phyloP scores from a whole-genome alignment of 2,113 vertebrate genomes.

The Columbina picui region DNA sequence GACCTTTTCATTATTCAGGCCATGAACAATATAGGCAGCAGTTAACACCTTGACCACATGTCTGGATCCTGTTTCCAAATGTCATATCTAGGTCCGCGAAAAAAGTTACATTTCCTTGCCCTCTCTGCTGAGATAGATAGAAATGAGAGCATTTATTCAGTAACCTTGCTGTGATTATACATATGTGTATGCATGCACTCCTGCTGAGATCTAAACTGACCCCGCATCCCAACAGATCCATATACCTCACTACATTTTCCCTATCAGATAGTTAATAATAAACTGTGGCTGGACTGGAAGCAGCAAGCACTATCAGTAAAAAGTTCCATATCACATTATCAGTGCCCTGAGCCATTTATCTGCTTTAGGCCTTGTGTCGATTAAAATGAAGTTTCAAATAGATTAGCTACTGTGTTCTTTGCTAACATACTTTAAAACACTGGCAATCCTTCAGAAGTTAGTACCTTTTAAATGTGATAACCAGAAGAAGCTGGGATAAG shows the following conservation, averaged over 20 bases:
- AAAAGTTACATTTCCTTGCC: background rate
- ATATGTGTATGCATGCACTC: background rate
- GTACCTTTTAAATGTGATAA: background rate
- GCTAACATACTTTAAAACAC: background rate
- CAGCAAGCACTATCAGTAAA: slow-evolving; percentile 2
- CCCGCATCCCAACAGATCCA: background rate
- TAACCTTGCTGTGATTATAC: background rate
- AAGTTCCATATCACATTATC: slow-evolving; percentile 2
- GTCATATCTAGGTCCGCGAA: background rate
- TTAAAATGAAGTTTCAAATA: slow-evolving; percentile 41
- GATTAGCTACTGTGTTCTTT: slow-evolving; percentile 12
- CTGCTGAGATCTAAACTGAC: background rate
- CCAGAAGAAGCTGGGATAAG: background rate
- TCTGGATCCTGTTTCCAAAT: background rate
- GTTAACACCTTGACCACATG: background rate
- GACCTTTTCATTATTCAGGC: background rate
- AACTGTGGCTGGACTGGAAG: slow-evolving; percentile 14
- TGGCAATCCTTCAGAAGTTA: background rate
- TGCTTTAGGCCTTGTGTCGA: slow-evolving; percentile 11
- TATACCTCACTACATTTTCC: background rate
- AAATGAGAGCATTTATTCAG: background rate
- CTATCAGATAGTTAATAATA: slow-evolving; percentile 31
- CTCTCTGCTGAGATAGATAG: background rate
- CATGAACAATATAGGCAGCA: background rate
- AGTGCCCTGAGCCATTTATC: slow-evolving; percentile 18